Conservation (phyloP, 1,140 invertebrate genomes). For the Drosophila trapezifrons region DNA sequence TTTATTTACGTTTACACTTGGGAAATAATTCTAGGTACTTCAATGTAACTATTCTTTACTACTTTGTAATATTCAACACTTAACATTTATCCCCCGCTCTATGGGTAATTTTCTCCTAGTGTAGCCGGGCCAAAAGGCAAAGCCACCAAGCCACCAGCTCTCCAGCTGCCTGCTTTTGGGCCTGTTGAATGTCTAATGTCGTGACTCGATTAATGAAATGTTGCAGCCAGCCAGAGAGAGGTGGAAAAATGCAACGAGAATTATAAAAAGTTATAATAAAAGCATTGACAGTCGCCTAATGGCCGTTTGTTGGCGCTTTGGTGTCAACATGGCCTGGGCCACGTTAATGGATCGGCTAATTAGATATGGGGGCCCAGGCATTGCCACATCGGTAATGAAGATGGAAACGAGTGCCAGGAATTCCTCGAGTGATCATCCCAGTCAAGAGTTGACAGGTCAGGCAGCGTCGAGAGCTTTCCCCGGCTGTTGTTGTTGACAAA, state of each 20-base stretch:
- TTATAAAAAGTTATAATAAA: conserved; percentile 81
- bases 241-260: conserved; percentile 73
- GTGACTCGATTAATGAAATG: conserved; percentile 82
- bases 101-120: background rate
- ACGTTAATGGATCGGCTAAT: conserved; percentile 74
- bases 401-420: conserved; percentile 9
- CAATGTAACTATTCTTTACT: no score
- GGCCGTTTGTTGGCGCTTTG: conserved; percentile 70
- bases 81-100: no score
- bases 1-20: no score
- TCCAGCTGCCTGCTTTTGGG: conserved; percentile 49
- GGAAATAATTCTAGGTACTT: no score
- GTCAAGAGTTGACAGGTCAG: conserved; percentile 30
- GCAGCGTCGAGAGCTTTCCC: conserved; percentile 12
- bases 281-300: conserved; percentile 79
- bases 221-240: conserved; percentile 51
- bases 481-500: conserved; percentile 60
- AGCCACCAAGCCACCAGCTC: conserved; percentile 20
- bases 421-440: background rate
- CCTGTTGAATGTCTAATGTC: conserved; percentile 81
- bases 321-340: conserved; percentile 64
- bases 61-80: no score
- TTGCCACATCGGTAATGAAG: conserved; percentile 15
- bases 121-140: conserved; percentile 10
- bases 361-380: conserved; percentile 39